phyloP scores from a whole-genome alignment of 2,888 invertebrate genomes.

The Oligia fasciuncula region DNA sequence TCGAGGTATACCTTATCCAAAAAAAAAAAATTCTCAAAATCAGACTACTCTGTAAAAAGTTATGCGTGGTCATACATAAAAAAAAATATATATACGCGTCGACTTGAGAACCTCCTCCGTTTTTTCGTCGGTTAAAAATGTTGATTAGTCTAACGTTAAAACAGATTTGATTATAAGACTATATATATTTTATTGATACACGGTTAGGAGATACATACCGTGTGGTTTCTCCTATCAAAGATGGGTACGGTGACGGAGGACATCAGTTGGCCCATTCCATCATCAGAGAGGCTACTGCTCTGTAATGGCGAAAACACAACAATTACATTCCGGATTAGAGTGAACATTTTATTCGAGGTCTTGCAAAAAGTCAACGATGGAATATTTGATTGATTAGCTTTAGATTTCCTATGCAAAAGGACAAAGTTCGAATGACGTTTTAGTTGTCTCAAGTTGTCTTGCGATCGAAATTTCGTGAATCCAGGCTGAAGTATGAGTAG shows the following conservation, averaged over 20 bases:
- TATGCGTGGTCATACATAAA: too few species aligned
- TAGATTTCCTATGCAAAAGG: background rate
- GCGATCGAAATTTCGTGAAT: background rate
- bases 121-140: too few species aligned
- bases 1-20: too few species aligned
- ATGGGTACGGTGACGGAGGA: conserved; percentile 98
- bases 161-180: background rate
- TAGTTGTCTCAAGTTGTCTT: background rate
- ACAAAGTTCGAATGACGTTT: background rate
- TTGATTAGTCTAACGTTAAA: background rate
- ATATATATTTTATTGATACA: background rate
- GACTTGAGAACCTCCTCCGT: too few species aligned
- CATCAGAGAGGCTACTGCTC: conserved; percentile 92
- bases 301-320: conserved; percentile 74
- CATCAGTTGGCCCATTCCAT: conserved; percentile 95
- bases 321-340: background rate
- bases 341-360: background rate
- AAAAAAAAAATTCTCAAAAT: too few species aligned
- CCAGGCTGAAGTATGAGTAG: background rate
- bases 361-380: background rate
- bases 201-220: conserved; percentile 86
- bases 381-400: background rate
- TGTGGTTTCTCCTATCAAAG: conserved; percentile 97
- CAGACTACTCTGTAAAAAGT: too few species aligned
- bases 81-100: too few species aligned